These are phyloP conservation scores for Drosophila seguyi DNA, from an alignment of 1,140 invertebrate genomes.

Conservation along the genomic window DNA sequence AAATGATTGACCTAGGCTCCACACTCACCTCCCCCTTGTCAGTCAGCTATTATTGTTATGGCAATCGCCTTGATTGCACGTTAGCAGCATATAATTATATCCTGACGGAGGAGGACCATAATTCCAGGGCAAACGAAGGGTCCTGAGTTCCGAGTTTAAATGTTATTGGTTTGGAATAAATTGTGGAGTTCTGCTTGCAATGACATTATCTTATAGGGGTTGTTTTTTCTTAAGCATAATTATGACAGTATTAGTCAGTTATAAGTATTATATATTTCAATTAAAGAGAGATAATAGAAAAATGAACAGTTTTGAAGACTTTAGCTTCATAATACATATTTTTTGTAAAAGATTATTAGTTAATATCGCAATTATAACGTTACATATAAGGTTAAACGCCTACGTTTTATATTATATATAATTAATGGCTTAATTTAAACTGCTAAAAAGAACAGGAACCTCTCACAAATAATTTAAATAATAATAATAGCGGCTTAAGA, in stretches of 20 bases:
- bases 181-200: background rate
- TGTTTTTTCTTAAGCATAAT: background rate
- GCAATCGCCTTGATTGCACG: constrained; percentile 51
- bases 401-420: too few relatives aligned
- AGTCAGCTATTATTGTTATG: constrained; percentile 48
- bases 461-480: too few relatives aligned
- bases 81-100: constrained; percentile 53
- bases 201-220: too few relatives aligned
- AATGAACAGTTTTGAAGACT: too few relatives aligned
- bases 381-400: too few relatives aligned
- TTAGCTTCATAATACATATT: too few relatives aligned
- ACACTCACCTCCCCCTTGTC: constrained; percentile 15
- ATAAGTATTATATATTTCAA: too few relatives aligned
- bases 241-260: background rate
- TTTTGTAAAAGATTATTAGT: background rate
- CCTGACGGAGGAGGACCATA: constrained; percentile 11
- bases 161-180: constrained; percentile 8
- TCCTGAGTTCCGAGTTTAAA: background rate
- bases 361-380: background rate
- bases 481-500: too few relatives aligned
- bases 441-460: background rate
- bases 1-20: constrained; percentile 50
- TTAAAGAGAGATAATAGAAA: too few relatives aligned
- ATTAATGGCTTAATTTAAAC: background rate
- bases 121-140: constrained; percentile 12